These are phyloP conservation scores for Thumatha senex DNA, from an alignment of 2,888 invertebrate genomes.

Conservation along the genomic window DNA sequence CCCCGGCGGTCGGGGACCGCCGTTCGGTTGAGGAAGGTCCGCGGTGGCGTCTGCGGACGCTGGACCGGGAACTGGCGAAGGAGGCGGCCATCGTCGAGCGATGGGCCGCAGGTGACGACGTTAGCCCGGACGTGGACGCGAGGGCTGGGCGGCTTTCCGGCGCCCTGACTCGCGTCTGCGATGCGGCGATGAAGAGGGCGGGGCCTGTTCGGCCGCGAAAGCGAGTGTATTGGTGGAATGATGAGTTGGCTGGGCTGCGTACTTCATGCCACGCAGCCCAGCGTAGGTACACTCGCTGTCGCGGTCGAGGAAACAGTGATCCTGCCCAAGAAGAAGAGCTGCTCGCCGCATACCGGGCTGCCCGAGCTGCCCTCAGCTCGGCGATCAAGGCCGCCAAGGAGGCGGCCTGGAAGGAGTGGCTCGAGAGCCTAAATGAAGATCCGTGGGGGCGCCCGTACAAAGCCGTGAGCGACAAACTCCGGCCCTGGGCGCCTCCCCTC, in stretches of 20 bases:
- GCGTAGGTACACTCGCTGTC: too few relatives aligned
- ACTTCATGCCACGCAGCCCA: too few relatives aligned
- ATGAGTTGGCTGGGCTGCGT: too few relatives aligned
- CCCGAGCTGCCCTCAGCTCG: not conserved
- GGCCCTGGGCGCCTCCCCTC: conserved; percentile 1
- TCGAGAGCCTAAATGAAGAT: conserved; percentile 1
- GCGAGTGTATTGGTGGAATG: too few relatives aligned
- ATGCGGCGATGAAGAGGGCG: conserved; percentile 49
- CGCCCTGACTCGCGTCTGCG: conserved; percentile 7
- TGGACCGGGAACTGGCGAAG: too few relatives aligned
- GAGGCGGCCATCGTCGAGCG: too few relatives aligned
- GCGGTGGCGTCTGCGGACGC: too few relatives aligned
- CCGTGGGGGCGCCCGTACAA: conserved; percentile 21
- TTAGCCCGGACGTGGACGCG: not conserved
- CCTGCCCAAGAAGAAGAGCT: not conserved
- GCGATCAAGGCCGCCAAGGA: not conserved
- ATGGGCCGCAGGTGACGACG: too few relatives aligned
- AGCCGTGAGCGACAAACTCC: conserved; percentile 14
- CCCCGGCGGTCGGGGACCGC: too few relatives aligned
- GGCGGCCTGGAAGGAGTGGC: not conserved
- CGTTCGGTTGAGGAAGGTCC: too few relatives aligned
- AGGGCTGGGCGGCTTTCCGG: not conserved
- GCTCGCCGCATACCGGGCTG: not conserved
- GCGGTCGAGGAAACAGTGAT: not conserved
- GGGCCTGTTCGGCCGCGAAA: too few relatives aligned